phyloP scores from a whole-genome alignment of 2,797 vertebrate species.

The Xerus rutilus region DNA sequence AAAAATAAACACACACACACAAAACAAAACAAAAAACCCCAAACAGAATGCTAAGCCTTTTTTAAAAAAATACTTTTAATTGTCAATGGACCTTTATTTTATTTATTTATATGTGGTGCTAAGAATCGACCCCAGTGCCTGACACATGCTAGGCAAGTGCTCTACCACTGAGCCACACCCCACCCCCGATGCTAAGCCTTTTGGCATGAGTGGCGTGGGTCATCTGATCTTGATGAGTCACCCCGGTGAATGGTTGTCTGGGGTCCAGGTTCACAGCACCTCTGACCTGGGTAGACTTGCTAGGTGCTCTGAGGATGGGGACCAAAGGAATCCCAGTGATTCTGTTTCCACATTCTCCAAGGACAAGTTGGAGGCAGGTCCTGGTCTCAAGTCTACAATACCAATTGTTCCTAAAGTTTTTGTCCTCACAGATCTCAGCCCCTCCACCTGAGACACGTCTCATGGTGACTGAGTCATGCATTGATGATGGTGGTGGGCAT shows the following conservation, averaged over 20 bases:
- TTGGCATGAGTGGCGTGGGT: background rate
- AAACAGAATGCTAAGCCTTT: background rate
- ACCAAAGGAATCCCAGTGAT: background rate
- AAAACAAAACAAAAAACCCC: no score
- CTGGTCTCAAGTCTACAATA: background rate
- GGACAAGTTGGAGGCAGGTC: background rate
- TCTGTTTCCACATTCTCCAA: background rate
- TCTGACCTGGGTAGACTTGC: background rate
- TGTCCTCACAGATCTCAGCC: background rate
- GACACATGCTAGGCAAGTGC: no score
- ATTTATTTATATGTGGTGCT: no score
- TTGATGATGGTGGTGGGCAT: background rate
- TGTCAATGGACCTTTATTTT: no score
- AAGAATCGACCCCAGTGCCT: no score
- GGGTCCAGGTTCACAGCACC: background rate
- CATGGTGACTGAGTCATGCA: background rate
- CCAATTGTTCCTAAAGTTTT: background rate
- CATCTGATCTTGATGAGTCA: background rate
- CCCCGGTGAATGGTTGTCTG: background rate
- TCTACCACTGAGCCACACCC: no score
- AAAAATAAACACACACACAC: no score
- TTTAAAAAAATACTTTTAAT: no score
- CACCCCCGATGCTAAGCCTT: background rate
- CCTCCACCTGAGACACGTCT: background rate
- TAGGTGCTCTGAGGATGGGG: background rate